Evolutionary conservation across 2,113 vertebrate genomes (phyloP), one percentile per base, ranked within the genome.

Genomic region (Anguilla japonica): DNA sequence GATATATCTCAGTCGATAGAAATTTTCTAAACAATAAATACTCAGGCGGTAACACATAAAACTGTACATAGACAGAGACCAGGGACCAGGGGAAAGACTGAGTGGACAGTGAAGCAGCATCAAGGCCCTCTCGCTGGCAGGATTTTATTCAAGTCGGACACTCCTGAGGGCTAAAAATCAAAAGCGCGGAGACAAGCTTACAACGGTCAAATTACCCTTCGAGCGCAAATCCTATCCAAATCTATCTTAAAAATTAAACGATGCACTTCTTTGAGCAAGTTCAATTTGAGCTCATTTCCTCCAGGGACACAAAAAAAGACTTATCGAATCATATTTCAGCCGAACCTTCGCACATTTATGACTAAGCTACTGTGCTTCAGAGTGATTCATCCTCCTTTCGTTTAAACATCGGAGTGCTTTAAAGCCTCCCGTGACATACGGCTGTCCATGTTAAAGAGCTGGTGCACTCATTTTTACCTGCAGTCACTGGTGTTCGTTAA

Each of bases 151-250:
- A 63, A 63, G 20, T 63, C 60, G 20, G 60, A 63, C 20, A 71
- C 63, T 71, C 63, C 63, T n/a, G 63, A 71, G 63, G 26, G 22
- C 63, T 71, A n/a, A 71, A 71, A 71, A 71, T 71, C 63, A 71
- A 71, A 71, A n/a, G 26, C 20, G 4, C 63, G n/a, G 20, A 71
- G 26, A 71, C 63, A 71, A 71, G 63, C 63, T 71, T 20, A 71
- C 63, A 71, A 9, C 22, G n/a, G 63, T 2, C 63, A n/a, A 71
- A n/a, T 71, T 71, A 71, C 22, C 63, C 26, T 71, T 71, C 63
- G 3, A 8, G 63, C 9, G 16, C 63, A 71, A n/a, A 71, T 71
- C 63, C 63, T 71, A 71, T 22, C 63, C 16, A n/a, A 26, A n/a
- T n/a, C 22, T 71, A 71, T 15, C 15, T 60, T 3, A 71, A n/a